phyloP scores from a whole-genome alignment of 2,113 vertebrate species.

The Dermatemys mawii region DNA sequence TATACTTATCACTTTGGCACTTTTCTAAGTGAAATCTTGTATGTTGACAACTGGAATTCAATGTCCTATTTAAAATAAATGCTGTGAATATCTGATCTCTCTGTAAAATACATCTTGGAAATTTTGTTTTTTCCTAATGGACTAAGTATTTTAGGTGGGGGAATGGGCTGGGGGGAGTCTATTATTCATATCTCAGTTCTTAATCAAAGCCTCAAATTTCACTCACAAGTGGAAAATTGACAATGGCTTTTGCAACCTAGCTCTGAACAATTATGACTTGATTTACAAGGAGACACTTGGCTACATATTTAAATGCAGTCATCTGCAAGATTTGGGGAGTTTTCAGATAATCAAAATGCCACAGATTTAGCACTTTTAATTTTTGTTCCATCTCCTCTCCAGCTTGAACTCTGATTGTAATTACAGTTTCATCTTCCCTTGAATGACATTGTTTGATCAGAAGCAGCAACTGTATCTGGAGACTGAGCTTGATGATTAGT shows the following conservation, averaged over 20 bases:
- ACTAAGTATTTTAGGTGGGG: constrained; percentile 33
- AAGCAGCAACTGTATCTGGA: constrained; percentile 57
- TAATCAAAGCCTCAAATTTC: constrained; percentile 75
- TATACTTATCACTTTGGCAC: neutral
- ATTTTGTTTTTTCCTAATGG: constrained; percentile 40
- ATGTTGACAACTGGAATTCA: neutral
- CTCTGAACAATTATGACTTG: constrained; percentile 77
- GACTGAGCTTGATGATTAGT: neutral
- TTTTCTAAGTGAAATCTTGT: neutral
- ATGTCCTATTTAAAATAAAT: neutral
- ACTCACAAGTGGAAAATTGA: constrained; percentile 66
- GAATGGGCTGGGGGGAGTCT: neutral
- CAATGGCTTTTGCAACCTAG: constrained; percentile 57
- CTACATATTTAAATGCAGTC: constrained; percentile 70
- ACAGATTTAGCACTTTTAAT: constrained; percentile 82
- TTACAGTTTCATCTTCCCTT: constrained; percentile 77
- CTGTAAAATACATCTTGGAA: neutral
- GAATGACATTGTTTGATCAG: constrained; percentile 78
- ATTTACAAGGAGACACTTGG: constrained; percentile 77
- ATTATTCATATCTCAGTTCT: constrained; percentile 71
- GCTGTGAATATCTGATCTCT: neutral
- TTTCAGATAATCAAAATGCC: constrained; percentile 80
- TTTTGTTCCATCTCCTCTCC: constrained; percentile 76
- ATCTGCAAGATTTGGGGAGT: constrained; percentile 74
- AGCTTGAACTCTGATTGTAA: constrained; percentile 84